Conservation (phyloP, 2,797 vertebrate genomes). For the Schizopygopsis pylzovi region DNA sequence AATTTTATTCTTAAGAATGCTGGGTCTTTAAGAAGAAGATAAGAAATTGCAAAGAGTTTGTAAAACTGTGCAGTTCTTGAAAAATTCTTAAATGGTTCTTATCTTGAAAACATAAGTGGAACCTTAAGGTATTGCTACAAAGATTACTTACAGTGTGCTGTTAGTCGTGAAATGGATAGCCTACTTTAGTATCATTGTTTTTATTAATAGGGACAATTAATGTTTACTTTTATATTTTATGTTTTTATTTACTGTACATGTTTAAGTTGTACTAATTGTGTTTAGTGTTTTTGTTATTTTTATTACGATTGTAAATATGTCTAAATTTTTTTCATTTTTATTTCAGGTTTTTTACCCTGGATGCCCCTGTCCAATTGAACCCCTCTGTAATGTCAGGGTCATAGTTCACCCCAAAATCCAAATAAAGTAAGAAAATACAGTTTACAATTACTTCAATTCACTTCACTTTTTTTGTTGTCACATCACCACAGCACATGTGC, state of each 20-base stretch:
- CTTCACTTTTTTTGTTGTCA: no score
- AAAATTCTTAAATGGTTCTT: neutral
- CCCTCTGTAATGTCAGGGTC: neutral
- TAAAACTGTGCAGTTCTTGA: neutral
- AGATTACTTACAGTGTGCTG: no score
- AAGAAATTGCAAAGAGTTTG: neutral
- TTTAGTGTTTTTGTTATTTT: neutral
- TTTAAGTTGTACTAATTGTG: neutral
- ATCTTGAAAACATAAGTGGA: neutral
- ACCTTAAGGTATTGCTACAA: neutral
- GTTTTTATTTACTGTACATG: neutral
- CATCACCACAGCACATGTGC: no score
- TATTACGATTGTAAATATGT: neutral
- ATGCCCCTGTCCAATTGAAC: no score
- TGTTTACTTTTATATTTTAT: no score
- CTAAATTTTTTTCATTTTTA: neutral
- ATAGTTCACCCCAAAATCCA: neutral
- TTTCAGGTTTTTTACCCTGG: neutral
- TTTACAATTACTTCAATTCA: neutral
- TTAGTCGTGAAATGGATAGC: no score
- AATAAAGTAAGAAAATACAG: neutral
- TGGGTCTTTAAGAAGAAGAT: no score
- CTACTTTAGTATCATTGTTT: no score
- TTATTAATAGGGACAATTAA: no score
- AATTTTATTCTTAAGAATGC: no score